Base-by-base conservation (phyloP, 2,797 vertebrate species). In the Enteromius radiatus region DNA sequence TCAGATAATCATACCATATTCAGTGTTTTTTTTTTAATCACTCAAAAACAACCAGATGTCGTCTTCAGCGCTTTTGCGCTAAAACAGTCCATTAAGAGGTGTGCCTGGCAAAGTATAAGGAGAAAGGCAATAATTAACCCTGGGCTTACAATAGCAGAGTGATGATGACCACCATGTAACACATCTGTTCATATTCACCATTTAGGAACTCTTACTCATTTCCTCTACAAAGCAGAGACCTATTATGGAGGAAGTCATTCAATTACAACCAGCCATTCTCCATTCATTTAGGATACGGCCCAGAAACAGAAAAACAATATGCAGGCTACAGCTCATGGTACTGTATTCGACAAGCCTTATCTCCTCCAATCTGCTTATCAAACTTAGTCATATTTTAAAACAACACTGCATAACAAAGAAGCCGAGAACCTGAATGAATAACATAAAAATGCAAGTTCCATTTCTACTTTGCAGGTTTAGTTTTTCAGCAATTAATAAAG, bases 151-250 rank as follows among this genome's bases (percentile, higher is more conserved):
- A 75, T 52, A 65, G 33, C 19, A 41, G 69, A 81, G 41, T 65
- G 33, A 64, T 81, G 69, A 82, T 63, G 54, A 73, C 31, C 54
- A 15, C 56, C 56, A 52, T 80, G 49, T 33, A 64, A 63, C 79
- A 80, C 68, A 81, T 64, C 68, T 73, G 70, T 67, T 75, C 61
- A 82, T 74, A 75, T 82, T 75, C 70, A 75, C 31, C 70, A 74
- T 81, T 81, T 73, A 81, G 43, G 23, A 70, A 70, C 52, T 69
- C 33, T 28, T 78, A 67, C 56, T 81, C 69, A 81, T 81, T 82
- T 82, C 56, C 70, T 74, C 47, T 17, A 65, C 43, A 75, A 82
- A 75, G 70, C 26, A 75, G 28, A 64, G 43, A 65, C 59, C 59
- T 74, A 75, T 75, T 65, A 75, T 11, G 7, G 70, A 82, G 70